Base-by-base conservation (phyloP, 2,797 vertebrate species). In the Parauchenoglanis ngamensis region DNA sequence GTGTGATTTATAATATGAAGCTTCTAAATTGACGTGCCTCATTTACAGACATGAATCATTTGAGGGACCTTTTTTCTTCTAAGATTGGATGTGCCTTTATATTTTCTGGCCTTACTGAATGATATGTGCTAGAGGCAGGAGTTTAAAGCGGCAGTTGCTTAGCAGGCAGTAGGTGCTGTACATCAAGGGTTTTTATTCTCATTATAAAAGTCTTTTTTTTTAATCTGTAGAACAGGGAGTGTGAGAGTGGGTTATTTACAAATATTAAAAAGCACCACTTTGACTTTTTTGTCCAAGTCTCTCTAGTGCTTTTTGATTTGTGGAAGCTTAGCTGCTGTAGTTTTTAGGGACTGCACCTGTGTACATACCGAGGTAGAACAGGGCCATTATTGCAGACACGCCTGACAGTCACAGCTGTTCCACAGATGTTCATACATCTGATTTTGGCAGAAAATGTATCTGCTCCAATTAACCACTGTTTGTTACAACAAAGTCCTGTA, bases 361-460 rank as follows among this genome's bases (percentile, higher is more conserved):
- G 88, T 85, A 85, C 87, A 84, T 76, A 84, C n/a, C 17, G 84
- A 87, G 83, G 83, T 75, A 80, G 86, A 72, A 70, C 49, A 83
- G 49, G 81, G 81, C 49, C 63, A 85, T 85, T 61, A 76, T 23
- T 28, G 73, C 87, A 89, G 85, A 89, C 63, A 82, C 49, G 83
- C 49, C 83, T 77, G 83, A 84, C 86, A 86, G 83, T 31, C 88
- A 85, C 91, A 89, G 81, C 90, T 90, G 89, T 88, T 80, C 67
- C 40, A 77, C 88, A 92, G 90, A 90, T 91, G 88, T 91, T 91
- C 85, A 89, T 75, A 75, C 87, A 88, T 89, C 83, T 85, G 85
- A 89, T 88, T 87, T 77, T 59, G 25, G 85, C 83, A 91, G 23
- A 72, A 86, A 87, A 80, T 76, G 21, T 86, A 76, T 87, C 84